Evolutionary conservation across 1,140 invertebrate genomes (phyloP).

Genomic region (Drosophila tropicalis): DNA sequence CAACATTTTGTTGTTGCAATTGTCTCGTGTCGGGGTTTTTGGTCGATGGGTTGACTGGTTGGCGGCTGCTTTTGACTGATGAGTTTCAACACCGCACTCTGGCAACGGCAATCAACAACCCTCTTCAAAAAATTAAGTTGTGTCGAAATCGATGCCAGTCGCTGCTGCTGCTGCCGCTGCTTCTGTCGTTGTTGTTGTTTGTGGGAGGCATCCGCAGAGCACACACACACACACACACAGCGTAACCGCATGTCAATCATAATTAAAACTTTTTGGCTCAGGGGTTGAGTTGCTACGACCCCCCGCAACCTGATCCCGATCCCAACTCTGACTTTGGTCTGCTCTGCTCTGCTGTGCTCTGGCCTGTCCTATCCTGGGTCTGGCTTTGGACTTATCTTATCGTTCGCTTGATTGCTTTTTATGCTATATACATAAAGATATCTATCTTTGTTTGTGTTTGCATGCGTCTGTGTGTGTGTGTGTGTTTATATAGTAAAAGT

Average conservation of each 20-base stretch:
- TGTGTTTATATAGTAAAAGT: slow-evolving; percentile 16
- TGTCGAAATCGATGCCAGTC: slow-evolving; percentile 76
- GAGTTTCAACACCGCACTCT: slow-evolving; percentile 65
- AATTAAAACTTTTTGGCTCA: slow-evolving; percentile 68
- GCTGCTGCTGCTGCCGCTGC: not conserved
- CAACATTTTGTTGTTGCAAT: slow-evolving; percentile 69
- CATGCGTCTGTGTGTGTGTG: slow-evolving; percentile 21
- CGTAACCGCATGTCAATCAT: slow-evolving; percentile 77
- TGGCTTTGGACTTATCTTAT: slow-evolving; percentile 69
- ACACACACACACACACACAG: slow-evolving; percentile 30
- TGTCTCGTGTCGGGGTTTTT: slow-evolving; percentile 50
- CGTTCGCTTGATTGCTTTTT: slow-evolving; percentile 69
- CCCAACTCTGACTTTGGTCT: not conserved
- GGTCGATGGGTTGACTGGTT: not conserved
- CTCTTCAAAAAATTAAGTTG: slow-evolving; percentile 79
- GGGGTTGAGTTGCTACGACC: slow-evolving; percentile 2
- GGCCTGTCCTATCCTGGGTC: not conserved
- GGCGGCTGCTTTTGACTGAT: slow-evolving; percentile 69
- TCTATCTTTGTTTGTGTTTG: not conserved
- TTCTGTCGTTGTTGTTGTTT: slow-evolving; percentile 2
- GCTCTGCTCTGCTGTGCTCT: not conserved
- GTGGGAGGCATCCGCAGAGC: slow-evolving; percentile 12
- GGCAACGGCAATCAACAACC: slow-evolving; percentile 67
- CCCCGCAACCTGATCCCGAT: slow-evolving; percentile 3
- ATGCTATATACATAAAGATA: slow-evolving; percentile 42